Evolutionary conservation across 2,888 invertebrate species (phyloP).

Genomic region (Dermolepida albohirtum): DNA sequence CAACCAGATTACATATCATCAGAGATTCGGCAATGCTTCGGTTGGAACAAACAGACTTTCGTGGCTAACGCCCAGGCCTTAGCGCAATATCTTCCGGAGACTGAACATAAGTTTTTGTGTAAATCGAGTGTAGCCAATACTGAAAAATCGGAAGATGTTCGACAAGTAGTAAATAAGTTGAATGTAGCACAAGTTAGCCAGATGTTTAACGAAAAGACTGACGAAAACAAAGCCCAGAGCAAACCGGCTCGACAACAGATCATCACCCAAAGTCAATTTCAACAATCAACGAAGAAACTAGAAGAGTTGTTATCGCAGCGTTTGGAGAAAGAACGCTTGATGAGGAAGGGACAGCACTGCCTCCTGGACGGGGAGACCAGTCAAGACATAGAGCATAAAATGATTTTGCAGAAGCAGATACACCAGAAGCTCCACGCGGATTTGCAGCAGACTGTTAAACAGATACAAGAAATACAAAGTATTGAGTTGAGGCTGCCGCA

Average conservation of each 20-base stretch:
- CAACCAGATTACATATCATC: slow-evolving; percentile 54
- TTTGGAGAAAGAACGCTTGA: slow-evolving; percentile 60
- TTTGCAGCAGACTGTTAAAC: slow-evolving; percentile 66
- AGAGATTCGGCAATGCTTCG: slow-evolving; percentile 52
- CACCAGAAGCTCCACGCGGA: slow-evolving; percentile 66
- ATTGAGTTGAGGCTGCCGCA: slow-evolving; percentile 65
- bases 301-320: slow-evolving; percentile 64
- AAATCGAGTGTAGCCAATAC: slow-evolving; percentile 27
- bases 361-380: slow-evolving; percentile 58
- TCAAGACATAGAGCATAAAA: slow-evolving; percentile 62
- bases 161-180: slow-evolving; percentile 46
- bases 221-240: slow-evolving; percentile 52
- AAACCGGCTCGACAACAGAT: slow-evolving; percentile 51
- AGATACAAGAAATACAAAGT: slow-evolving; percentile 66
- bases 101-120: slow-evolving; percentile 56
- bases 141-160: slow-evolving; percentile 45
- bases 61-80: slow-evolving; percentile 62
- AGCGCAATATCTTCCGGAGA: slow-evolving; percentile 61
- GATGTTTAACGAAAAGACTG: slow-evolving; percentile 51
- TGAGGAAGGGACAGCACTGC: slow-evolving; percentile 56
- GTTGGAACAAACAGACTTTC: slow-evolving; percentile 55
- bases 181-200: slow-evolving; percentile 46
- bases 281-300: slow-evolving; percentile 65
- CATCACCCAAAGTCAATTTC: slow-evolving; percentile 62
- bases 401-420: slow-evolving; percentile 63